phyloP scores from a whole-genome alignment of 2,113 vertebrate species.

The Hippocampus mohnikei region DNA sequence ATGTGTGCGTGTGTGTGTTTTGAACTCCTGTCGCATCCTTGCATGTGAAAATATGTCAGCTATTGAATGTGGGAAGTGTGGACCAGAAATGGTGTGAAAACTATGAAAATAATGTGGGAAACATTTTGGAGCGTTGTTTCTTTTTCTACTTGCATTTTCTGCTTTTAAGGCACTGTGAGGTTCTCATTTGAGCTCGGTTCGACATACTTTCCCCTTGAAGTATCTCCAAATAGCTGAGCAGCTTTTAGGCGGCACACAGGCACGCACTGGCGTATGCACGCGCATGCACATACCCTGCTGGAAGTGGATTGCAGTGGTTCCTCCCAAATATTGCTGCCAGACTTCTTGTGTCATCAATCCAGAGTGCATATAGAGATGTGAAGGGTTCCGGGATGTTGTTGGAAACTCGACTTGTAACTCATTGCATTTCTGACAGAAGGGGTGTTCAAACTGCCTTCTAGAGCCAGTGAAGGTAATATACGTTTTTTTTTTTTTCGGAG shows the following conservation, averaged over 20 bases:
- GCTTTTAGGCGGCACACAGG: slow-evolving; percentile 11
- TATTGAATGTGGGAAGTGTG: not conserved
- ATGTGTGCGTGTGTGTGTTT: slow-evolving; percentile 7
- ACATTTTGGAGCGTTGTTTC: not conserved
- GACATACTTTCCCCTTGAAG: slow-evolving; percentile 45
- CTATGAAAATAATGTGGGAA: slow-evolving; percentile 2
- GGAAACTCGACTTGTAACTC: slow-evolving; percentile 20
- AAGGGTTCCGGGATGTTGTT: slow-evolving; percentile 4
- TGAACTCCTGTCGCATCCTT: slow-evolving; percentile 1
- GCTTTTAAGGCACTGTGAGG: slow-evolving; percentile 6
- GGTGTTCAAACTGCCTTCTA: slow-evolving; percentile 10
- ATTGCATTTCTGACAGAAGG: slow-evolving; percentile 17
- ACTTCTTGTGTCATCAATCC: slow-evolving; percentile 35
- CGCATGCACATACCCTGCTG: not conserved
- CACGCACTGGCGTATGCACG: too few relatives aligned
- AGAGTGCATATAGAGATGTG: slow-evolving; percentile 16
- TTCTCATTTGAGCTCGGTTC: slow-evolving; percentile 34
- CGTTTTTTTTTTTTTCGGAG: not conserved
- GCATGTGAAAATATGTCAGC: not conserved
- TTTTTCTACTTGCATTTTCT: not conserved
- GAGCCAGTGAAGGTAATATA: slow-evolving; percentile 8
- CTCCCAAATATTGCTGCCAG: slow-evolving; percentile 53
- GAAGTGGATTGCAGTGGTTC: slow-evolving; percentile 55
- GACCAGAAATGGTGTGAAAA: slow-evolving; percentile 18
- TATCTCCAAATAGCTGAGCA: slow-evolving; percentile 34